These are phyloP conservation scores for Ceraclea dissimilis DNA, from an alignment of 2,888 invertebrate species.

Conservation along the genomic window DNA sequence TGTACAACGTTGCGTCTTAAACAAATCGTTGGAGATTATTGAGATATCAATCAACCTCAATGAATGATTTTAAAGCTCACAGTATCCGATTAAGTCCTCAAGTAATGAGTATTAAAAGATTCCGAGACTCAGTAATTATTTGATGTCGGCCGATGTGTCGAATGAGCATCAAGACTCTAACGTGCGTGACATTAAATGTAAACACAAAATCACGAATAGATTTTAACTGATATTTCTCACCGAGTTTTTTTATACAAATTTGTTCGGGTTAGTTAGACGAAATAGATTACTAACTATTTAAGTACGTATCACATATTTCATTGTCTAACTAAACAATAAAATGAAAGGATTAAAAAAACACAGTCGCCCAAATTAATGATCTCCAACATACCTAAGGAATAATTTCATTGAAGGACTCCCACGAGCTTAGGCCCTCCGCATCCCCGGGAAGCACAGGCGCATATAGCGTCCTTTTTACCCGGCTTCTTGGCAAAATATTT, in stretches of 20 bases:
- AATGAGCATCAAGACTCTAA: neutral
- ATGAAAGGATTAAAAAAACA: too few species aligned
- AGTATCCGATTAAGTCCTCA: neutral
- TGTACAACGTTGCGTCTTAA: too few species aligned
- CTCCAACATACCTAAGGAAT: too few species aligned
- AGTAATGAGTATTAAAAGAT: neutral
- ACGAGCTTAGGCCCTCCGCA: too few species aligned
- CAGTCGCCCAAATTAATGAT: too few species aligned
- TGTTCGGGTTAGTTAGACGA: neutral
- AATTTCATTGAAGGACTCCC: too few species aligned
- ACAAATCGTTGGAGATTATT: neutral
- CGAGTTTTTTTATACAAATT: neutral
- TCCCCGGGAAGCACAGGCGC: too few species aligned
- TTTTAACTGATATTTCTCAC: slow-evolving; percentile 1
- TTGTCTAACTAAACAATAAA: too few species aligned
- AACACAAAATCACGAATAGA: neutral
- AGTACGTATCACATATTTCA: too few species aligned
- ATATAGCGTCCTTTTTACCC: too few species aligned
- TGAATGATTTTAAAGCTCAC: neutral
- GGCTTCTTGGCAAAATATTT: too few species aligned
- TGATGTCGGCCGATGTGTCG: neutral
- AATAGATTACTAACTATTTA: too few species aligned
- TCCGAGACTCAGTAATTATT: neutral
- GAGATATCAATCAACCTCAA: neutral
- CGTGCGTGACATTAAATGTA: slow-evolving; percentile 4